Percentiles rank a stretch among this genome's conserved stretches.
Evolutionary conservation across 2,888 invertebrate species (phyloP).

Genomic region (Tetragonula carbonaria): DNA sequence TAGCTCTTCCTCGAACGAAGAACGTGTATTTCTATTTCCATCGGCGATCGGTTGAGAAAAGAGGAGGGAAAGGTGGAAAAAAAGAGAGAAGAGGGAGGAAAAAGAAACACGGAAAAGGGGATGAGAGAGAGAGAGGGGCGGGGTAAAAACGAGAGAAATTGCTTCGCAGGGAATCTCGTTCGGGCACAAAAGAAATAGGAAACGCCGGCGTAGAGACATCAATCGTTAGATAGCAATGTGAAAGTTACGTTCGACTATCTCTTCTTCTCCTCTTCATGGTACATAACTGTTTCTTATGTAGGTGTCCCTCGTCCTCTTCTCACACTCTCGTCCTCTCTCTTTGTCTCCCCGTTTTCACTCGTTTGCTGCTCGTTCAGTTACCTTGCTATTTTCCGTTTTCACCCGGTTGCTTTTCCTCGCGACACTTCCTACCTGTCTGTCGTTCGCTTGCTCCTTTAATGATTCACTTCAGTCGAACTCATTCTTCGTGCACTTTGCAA

Average conservation of each 20-base stretch:
- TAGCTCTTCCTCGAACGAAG: background rate
- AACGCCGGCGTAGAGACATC: conserved; percentile 40
- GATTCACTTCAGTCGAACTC: conserved; percentile 44
- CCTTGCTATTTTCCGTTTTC: conserved; percentile 51
- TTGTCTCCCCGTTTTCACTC: background rate
- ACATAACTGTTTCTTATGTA: background rate
- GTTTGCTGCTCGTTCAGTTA: conserved; percentile 47
- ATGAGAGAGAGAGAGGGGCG: too few species aligned
- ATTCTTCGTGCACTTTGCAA: conserved; percentile 37
- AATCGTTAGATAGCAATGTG: conserved; percentile 45
- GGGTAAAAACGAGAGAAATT: conserved; percentile 29
- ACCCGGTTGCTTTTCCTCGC: conserved; percentile 25
- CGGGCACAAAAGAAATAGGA: conserved; percentile 39
- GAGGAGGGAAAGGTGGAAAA: background rate
- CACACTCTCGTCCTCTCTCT: background rate
- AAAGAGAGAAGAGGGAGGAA: too few species aligned
- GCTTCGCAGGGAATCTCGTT: conserved; percentile 36
- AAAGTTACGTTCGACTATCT: conserved; percentile 41
- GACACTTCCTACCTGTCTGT: conserved; percentile 49
- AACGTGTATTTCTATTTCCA: conserved; percentile 39
- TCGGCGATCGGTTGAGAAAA: conserved; percentile 1
- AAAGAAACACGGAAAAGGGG: too few species aligned
- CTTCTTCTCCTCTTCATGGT: conserved; percentile 9
- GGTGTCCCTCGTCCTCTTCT: background rate
- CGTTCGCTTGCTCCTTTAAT: conserved; percentile 52